These are phyloP conservation scores for Ochlodes sylvanus DNA, from an alignment of 2,888 invertebrate species.

Conservation along the genomic window DNA sequence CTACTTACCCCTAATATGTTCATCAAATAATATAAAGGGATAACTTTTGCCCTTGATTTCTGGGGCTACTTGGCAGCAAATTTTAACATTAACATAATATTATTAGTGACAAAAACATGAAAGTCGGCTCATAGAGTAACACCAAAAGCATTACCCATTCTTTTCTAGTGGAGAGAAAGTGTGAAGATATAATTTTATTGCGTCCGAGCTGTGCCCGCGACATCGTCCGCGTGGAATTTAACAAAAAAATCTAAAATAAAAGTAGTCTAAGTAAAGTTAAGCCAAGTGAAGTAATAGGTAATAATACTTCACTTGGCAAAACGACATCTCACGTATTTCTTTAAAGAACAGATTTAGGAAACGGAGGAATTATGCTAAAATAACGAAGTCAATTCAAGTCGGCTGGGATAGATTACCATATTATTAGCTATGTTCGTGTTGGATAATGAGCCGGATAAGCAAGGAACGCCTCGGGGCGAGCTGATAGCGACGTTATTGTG, in stretches of 20 bases:
- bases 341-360: neutral
- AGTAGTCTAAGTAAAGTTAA: too few species aligned
- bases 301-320: too few species aligned
- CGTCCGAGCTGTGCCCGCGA: too few species aligned
- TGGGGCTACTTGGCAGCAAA: neutral
- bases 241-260: too few species aligned
- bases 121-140: too few species aligned
- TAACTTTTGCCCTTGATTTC: constrained; percentile 13
- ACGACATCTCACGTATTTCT: neutral
- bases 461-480: constrained; percentile 25
- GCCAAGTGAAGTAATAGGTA: too few species aligned
- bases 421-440: constrained; percentile 11
- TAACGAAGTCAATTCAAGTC: neutral
- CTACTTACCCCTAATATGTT: constrained; percentile 22
- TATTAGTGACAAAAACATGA: neutral
- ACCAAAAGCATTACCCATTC: too few species aligned
- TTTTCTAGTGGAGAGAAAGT: too few species aligned
- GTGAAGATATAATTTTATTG: too few species aligned
- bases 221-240: too few species aligned
- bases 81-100: neutral
- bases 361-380: constrained; percentile 21
- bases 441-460: constrained; percentile 11
- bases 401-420: constrained; percentile 29
- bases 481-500: constrained; percentile 28
- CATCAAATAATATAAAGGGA: constrained; percentile 26